These are phyloP conservation scores for Venturia canescens DNA, from an alignment of 1,140 invertebrate genomes.

Conservation along the genomic window DNA sequence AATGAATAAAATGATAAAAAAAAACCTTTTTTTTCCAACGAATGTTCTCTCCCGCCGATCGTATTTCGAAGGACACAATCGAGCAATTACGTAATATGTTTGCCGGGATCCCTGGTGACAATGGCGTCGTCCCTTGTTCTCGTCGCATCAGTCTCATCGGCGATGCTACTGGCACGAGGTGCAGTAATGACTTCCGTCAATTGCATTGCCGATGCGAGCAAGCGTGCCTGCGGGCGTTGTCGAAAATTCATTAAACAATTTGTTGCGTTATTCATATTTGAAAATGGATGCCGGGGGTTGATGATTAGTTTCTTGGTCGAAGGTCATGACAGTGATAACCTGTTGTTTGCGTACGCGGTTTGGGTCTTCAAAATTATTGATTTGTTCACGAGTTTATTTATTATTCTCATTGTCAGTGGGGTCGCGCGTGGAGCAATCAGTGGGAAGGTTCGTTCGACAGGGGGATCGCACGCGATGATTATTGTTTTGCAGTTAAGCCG, in stretches of 20 bases:
- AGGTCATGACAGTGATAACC: no score
- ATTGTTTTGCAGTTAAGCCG: background rate
- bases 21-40: no score
- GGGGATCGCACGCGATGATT: background rate
- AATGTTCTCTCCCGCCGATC: no score
- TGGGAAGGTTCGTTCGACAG: background rate
- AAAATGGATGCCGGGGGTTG: constrained; percentile 5
- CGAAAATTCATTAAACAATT: constrained; percentile 45
- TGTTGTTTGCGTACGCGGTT: no score
- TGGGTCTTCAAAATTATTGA: background rate
- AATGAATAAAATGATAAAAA: no score
- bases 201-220: constrained; percentile 61
- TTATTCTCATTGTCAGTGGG: background rate
- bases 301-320: constrained; percentile 33
- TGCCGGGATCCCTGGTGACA: constrained; percentile 22
- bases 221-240: constrained; percentile 58
- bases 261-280: constrained; percentile 4
- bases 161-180: constrained; percentile 32
- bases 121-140: constrained; percentile 9
- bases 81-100: constrained; percentile 28
- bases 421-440: background rate
- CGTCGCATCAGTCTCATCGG: constrained; percentile 5
- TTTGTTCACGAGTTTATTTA: no score
- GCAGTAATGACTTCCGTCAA: constrained; percentile 61
- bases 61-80: background rate